These are phyloP conservation scores for Zaprionus africanus DNA, from an alignment of 1,140 invertebrate genomes.

Conservation along the genomic window DNA sequence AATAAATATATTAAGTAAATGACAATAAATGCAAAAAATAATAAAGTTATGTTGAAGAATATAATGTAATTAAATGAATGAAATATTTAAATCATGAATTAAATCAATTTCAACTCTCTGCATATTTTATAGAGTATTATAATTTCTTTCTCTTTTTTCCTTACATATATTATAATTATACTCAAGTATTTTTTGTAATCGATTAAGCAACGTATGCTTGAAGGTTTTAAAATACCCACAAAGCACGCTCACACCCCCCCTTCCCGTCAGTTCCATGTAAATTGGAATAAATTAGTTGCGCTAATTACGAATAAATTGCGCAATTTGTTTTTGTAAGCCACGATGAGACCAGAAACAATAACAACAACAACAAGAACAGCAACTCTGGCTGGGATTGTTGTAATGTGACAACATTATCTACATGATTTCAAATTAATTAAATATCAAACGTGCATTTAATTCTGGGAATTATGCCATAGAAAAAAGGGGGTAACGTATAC, in stretches of 20 bases:
- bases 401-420: slow-evolving; percentile 46
- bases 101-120: background rate
- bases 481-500: background rate
- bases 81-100: background rate
- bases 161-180: slow-evolving; percentile 29
- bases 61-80: too few relatives aligned
- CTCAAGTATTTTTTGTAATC: slow-evolving; percentile 14
- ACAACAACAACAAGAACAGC: slow-evolving; percentile 3
- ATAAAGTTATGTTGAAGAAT: background rate
- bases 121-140: background rate
- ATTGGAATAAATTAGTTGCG: slow-evolving; percentile 66
- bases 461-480: slow-evolving; percentile 30
- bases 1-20: background rate
- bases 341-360: slow-evolving; percentile 2
- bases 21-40: background rate
- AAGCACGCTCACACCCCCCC: background rate
- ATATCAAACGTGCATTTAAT: slow-evolving; percentile 39
- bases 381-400: slow-evolving; percentile 19
- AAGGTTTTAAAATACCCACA: slow-evolving; percentile 28
- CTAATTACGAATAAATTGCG: slow-evolving; percentile 72
- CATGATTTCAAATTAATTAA: slow-evolving; percentile 45
- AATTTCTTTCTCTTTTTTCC: background rate
- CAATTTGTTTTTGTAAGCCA: slow-evolving; percentile 56
- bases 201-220: slow-evolving; percentile 59
- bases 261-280: slow-evolving; percentile 26